A percentile compares a stretch with the other conserved stretches of the same genome.
phyloP scores from a whole-genome alignment of 2,888 invertebrate genomes.

The Trissolcus brochymenae region DNA sequence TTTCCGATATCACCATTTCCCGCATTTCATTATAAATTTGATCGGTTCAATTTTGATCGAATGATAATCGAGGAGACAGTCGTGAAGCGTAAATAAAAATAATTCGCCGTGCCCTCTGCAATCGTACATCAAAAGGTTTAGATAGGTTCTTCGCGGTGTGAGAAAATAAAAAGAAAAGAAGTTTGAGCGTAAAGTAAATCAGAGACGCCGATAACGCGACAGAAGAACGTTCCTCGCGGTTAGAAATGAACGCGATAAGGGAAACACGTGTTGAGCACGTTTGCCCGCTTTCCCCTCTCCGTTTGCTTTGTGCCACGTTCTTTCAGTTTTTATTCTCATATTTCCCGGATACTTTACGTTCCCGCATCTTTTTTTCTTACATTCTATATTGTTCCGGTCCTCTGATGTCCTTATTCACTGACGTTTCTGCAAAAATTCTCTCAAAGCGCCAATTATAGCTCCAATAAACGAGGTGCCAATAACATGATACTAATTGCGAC shows the following conservation, averaged over 20 bases:
- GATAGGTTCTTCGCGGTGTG: slow-evolving; percentile 57
- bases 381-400: slow-evolving; percentile 8
- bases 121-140: slow-evolving; percentile 50
- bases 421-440: slow-evolving; percentile 17
- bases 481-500: no score
- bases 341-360: slow-evolving; percentile 39
- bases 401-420: slow-evolving; percentile 25
- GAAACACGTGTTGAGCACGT: slow-evolving; percentile 73
- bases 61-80: slow-evolving; percentile 39
- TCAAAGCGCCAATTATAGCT: slow-evolving; percentile 32
- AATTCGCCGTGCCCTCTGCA: slow-evolving; percentile 61
- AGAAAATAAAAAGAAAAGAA: slow-evolving; percentile 63
- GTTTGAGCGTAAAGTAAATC: slow-evolving; percentile 70
- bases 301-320: slow-evolving; percentile 17
- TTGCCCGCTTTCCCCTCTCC: slow-evolving; percentile 55
- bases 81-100: slow-evolving; percentile 69
- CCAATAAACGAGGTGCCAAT: background rate
- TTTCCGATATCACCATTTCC: slow-evolving; percentile 5
- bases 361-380: slow-evolving; percentile 8
- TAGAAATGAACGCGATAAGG: slow-evolving; percentile 71
- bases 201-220: slow-evolving; percentile 59
- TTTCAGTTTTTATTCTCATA: slow-evolving; percentile 47
- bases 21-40: slow-evolving; percentile 15
- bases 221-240: slow-evolving; percentile 60
- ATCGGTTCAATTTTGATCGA: slow-evolving; percentile 42